Evolutionary conservation across 2,113 vertebrate species (phyloP).

Genomic region (Phycodurus eques): DNA sequence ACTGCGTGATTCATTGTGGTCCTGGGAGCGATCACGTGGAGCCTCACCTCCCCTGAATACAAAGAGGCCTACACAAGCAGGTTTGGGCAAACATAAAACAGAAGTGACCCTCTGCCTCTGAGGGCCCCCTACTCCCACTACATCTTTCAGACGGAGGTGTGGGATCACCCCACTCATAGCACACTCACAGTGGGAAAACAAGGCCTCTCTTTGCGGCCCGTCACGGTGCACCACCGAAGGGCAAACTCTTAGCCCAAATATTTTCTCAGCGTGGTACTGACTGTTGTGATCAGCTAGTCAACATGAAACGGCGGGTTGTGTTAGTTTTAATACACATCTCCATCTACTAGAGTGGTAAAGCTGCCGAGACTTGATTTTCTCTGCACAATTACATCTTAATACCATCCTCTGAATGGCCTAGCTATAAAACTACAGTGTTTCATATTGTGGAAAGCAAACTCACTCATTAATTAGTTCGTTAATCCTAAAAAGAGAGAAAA

Average conservation of each 20-base stretch:
- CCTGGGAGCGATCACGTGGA: slow-evolving; percentile 32
- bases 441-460: slow-evolving; percentile 7
- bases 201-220: slow-evolving; percentile 17
- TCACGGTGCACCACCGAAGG: slow-evolving; percentile 35
- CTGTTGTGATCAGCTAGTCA: slow-evolving; percentile 30
- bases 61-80: slow-evolving; percentile 37
- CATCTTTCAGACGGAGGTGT: slow-evolving; percentile 41
- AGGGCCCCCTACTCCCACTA: slow-evolving; percentile 50
- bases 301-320: slow-evolving; percentile 7
- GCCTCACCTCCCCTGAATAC: slow-evolving; percentile 36
- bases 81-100: slow-evolving; percentile 55
- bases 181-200: slow-evolving; percentile 40
- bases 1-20: slow-evolving; percentile 33
- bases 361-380: slow-evolving; percentile 52
- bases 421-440: slow-evolving; percentile 1
- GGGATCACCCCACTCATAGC: slow-evolving; percentile 11
- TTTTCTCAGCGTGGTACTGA: slow-evolving; percentile 29
- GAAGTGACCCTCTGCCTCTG: slow-evolving; percentile 50
- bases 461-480: slow-evolving; percentile 41
- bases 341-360: slow-evolving; percentile 19
- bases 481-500: neutral
- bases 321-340: slow-evolving; percentile 32
- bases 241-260: slow-evolving; percentile 39
- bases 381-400: slow-evolving; percentile 43
- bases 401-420: slow-evolving; percentile 24